A percentile compares a stretch with the other conserved stretches of the same genome.
phyloP scores from a whole-genome alignment of 2,888 invertebrate genomes.

The Dicyrtomina minuta region DNA sequence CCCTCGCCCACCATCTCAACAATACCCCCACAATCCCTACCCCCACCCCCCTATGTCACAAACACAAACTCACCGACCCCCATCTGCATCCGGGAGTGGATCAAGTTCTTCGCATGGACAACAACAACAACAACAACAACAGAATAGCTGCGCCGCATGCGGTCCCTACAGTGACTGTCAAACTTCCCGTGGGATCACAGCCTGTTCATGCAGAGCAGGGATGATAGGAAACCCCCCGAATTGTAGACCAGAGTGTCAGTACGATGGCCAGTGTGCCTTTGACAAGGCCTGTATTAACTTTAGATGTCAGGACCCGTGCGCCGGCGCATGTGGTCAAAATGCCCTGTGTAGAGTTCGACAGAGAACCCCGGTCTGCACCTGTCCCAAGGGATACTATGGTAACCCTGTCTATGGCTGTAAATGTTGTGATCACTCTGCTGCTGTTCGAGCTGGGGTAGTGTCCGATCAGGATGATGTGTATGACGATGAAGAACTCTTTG shows the following conservation, averaged over 20 bases:
- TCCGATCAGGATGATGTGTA: conserved; percentile 10
- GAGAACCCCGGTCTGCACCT: conserved; percentile 55
- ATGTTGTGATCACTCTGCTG: conserved; percentile 1
- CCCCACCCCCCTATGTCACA: background rate
- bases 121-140: too few species aligned
- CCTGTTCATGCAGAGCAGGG: conserved; percentile 40
- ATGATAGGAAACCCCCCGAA: conserved; percentile 47
- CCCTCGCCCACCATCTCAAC: background rate
- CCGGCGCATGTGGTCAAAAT: conserved; percentile 54
- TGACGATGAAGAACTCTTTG: conserved; percentile 11
- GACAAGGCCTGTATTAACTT: conserved; percentile 40
- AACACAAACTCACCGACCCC: background rate
- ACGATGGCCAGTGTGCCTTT: conserved; percentile 42
- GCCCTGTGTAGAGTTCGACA: conserved; percentile 54
- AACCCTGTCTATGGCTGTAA: conserved; percentile 40
- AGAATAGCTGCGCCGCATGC: conserved; percentile 9
- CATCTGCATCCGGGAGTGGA: background rate
- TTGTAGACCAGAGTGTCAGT: conserved; percentile 47
- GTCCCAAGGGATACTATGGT: conserved; percentile 55
- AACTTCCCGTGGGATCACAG: conserved; percentile 38
- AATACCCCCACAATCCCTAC: conserved; percentile 6
- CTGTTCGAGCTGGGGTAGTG: background rate
- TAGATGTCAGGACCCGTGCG: conserved; percentile 47
- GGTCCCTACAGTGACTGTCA: conserved; percentile 44
- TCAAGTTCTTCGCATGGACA: background rate